These are phyloP conservation scores for Mastacembelus armatus DNA, from an alignment of 2,797 vertebrate genomes.

Conservation along the genomic window DNA sequence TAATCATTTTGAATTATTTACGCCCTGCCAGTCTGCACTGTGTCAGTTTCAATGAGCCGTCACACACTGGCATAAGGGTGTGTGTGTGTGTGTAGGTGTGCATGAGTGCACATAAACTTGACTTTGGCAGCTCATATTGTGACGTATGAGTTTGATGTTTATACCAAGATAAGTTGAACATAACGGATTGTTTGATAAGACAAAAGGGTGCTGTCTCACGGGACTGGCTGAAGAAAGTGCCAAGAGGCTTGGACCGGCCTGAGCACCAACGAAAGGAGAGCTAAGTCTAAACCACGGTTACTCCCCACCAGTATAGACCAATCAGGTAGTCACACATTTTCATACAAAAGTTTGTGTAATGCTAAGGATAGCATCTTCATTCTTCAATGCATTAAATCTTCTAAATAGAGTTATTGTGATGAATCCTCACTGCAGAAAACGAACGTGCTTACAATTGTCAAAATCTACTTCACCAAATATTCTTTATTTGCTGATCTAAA, in stretches of 20 bases:
- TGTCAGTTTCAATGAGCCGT: conserved; percentile 44
- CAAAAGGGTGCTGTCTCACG: background rate
- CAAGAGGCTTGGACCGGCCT: too few species aligned
- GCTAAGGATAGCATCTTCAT: too few species aligned
- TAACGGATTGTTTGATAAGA: background rate
- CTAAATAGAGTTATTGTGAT: too few species aligned
- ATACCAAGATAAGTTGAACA: background rate
- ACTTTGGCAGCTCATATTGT: background rate
- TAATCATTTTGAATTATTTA: conserved; percentile 73
- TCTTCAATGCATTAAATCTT: too few species aligned
- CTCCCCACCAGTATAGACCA: too few species aligned
- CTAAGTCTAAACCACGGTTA: too few species aligned
- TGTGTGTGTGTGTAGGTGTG: conserved; percentile 8
- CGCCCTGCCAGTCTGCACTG: conserved; percentile 26
- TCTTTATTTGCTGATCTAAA: background rate
- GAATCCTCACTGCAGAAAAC: too few species aligned
- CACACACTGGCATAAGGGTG: conserved; percentile 4
- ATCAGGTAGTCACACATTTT: too few species aligned
- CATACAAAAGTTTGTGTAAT: too few species aligned
- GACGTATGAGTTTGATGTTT: background rate
- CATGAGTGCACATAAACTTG: background rate
- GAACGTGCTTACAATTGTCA: too few species aligned
- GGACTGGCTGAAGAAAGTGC: too few species aligned
- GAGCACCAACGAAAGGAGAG: too few species aligned
- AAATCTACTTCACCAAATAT: background rate